Conservation (phyloP, 2,888 invertebrate genomes). For the Xiphydria camelus region DNA sequence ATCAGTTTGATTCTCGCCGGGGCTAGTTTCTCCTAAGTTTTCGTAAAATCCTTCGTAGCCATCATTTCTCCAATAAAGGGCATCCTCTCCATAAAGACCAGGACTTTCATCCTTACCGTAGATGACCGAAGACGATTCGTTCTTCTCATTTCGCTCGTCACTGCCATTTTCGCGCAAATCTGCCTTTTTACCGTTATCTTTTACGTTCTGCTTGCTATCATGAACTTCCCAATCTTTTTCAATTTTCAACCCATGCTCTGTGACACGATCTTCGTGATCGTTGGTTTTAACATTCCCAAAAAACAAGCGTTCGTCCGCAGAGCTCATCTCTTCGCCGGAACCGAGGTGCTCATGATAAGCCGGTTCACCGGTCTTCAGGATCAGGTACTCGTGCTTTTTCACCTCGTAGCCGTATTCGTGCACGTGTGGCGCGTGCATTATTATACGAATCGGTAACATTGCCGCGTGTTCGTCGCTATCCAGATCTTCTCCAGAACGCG, state of each 20-base stretch:
- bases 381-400: slow-evolving; percentile 41
- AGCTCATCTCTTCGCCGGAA: slow-evolving; percentile 1
- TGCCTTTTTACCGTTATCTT: slow-evolving; percentile 4
- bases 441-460: slow-evolving; percentile 43
- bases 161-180: not conserved
- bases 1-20: not conserved
- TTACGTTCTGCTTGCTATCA: not conserved
- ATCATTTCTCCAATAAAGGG: slow-evolving; percentile 38
- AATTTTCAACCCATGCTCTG: no score
- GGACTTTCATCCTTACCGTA: slow-evolving; percentile 42
- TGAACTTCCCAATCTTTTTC: no score
- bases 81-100: slow-evolving; percentile 46
- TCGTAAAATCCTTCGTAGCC: slow-evolving; percentile 16
- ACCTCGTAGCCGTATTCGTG: slow-evolving; percentile 33
- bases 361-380: slow-evolving; percentile 36
- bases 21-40: not conserved
- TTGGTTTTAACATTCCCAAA: not conserved
- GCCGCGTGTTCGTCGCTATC: slow-evolving; percentile 6
- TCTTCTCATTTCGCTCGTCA: not conserved
- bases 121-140: slow-evolving; percentile 14
- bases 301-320: not conserved
- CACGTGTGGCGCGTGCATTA: slow-evolving; percentile 48
- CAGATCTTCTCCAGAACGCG: not conserved
- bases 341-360: slow-evolving; percentile 43
- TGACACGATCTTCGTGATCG: no score